Evolutionary conservation across 2,888 invertebrate species (phyloP).

Genomic region (Pterobdella sp.): DNA sequence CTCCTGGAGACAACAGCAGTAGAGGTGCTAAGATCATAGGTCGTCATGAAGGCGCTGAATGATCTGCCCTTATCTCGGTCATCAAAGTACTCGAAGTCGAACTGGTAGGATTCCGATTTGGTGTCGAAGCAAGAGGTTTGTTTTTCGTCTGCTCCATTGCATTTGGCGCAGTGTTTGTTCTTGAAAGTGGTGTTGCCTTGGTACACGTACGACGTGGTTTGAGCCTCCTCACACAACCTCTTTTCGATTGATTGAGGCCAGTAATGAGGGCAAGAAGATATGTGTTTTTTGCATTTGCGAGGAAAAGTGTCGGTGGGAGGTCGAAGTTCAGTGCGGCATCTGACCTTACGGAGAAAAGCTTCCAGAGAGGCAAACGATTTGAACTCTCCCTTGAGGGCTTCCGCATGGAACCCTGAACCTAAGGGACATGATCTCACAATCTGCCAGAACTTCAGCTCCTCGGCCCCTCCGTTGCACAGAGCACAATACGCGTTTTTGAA

Average conservation of each 20-base stretch:
- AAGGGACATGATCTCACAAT: conserved; percentile 15
- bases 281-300: conserved; percentile 34
- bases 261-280: conserved; percentile 21
- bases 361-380: background rate
- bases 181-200: conserved; percentile 15
- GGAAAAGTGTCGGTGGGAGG: conserved; percentile 25
- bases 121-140: conserved; percentile 22
- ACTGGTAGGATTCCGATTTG: conserved; percentile 4
- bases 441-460: conserved; percentile 34
- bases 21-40: background rate
- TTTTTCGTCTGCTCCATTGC: conserved; percentile 22
- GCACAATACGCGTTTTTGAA: conserved; percentile 44
- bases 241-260: conserved; percentile 21
- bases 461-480: conserved; percentile 39
- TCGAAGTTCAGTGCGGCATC: conserved; percentile 12
- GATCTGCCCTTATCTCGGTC: background rate
- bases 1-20: background rate
- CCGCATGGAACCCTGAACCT: background rate
- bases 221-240: conserved; percentile 23
- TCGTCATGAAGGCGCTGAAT: background rate
- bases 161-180: conserved; percentile 31
- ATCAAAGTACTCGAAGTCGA: conserved; percentile 8
- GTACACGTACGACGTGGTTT: conserved; percentile 32
- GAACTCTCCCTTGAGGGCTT: background rate
- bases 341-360: background rate